Conservation (phyloP, 1,140 invertebrate genomes). For the Babylonia areolata region DNA sequence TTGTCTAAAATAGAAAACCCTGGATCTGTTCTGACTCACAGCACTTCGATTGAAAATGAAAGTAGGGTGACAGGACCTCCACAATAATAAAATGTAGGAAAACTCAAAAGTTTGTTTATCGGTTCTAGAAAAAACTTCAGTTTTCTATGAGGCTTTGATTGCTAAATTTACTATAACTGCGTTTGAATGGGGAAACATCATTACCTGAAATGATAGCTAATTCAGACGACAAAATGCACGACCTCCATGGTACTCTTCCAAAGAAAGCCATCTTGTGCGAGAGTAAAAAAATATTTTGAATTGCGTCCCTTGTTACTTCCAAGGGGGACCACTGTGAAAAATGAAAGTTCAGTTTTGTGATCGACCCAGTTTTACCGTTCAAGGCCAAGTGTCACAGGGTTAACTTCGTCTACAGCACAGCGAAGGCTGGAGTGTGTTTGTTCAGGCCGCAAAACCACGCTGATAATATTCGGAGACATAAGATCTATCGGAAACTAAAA, state of each 20-base stretch:
- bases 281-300: background rate
- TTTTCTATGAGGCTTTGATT: too few relatives aligned
- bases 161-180: too few relatives aligned
- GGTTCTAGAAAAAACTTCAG: too few relatives aligned
- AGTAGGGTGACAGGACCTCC: too few relatives aligned
- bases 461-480: too few relatives aligned
- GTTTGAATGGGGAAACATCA: background rate
- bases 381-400: background rate
- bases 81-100: too few relatives aligned
- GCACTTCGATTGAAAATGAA: too few relatives aligned
- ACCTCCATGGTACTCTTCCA: background rate
- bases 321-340: background rate
- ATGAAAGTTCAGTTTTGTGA: background rate
- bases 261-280: background rate
- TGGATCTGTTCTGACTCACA: too few relatives aligned
- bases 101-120: too few relatives aligned
- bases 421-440: too few relatives aligned
- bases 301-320: background rate
- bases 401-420: background rate
- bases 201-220: background rate
- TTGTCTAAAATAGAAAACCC: too few relatives aligned
- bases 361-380: background rate
- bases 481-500: background rate
- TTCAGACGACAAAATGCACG: background rate
- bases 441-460: too few relatives aligned